Evolutionary conservation across 2,888 invertebrate genomes (phyloP).

Genomic region (Hyppa rectilinea): DNA sequence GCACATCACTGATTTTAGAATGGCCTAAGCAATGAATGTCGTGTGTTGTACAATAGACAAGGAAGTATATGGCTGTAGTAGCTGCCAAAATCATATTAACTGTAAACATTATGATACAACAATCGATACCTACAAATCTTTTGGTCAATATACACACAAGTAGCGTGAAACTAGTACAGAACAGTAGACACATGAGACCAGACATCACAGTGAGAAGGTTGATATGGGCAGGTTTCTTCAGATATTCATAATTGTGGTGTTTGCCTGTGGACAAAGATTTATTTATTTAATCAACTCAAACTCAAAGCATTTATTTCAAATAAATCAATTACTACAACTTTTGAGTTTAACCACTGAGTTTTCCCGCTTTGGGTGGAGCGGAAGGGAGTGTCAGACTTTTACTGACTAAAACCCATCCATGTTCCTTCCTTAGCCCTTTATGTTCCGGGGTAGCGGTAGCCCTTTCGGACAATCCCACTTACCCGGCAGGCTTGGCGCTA

Average conservation of each 20-base stretch:
- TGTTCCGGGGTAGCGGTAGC: too few species aligned
- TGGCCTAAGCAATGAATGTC: conserved; percentile 3
- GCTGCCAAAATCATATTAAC: neutral
- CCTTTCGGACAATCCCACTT: too few species aligned
- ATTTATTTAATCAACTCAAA: too few species aligned
- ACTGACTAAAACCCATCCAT: too few species aligned
- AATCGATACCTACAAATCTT: neutral
- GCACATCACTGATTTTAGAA: neutral
- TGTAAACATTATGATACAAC: neutral
- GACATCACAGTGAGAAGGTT: conserved; percentile 6
- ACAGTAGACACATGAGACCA: neutral
- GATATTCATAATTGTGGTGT: neutral
- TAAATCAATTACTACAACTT: too few species aligned
- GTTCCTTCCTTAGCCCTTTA: too few species aligned
- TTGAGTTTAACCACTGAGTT: too few species aligned
- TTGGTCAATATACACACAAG: neutral
- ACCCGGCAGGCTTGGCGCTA: too few species aligned
- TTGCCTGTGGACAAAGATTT: conserved; percentile 10
- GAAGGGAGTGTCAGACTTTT: too few species aligned
- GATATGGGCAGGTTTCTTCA: neutral
- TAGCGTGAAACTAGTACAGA: neutral
- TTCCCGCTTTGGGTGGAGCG: too few species aligned
- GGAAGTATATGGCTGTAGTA: neutral
- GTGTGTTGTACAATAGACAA: neutral
- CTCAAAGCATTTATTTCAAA: too few species aligned